Base-by-base conservation (phyloP, 2,113 vertebrate species). In the Onychorhynchus coronatus region DNA sequence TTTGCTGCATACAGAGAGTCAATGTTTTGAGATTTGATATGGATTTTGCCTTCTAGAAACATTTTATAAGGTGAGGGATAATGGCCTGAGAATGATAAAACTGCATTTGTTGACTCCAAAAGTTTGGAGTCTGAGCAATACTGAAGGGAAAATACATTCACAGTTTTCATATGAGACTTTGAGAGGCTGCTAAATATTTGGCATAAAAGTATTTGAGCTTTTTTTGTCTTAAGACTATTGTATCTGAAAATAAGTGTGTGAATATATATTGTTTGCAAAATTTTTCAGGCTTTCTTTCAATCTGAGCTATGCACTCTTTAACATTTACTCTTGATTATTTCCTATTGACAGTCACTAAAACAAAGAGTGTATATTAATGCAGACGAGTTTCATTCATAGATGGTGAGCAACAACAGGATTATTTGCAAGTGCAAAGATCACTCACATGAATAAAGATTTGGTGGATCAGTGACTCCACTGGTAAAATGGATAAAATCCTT, bases 391-490 rank as follows among this genome's bases (percentile, higher is more conserved):
- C 79, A 93, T 90, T 95, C 92, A 91, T 59, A 78, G 65, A 88
- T 17, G 14, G 44, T 49, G 31, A 93, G 83, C 56, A 85, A 89
- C 86, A 94, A 92, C 88, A 68, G 92, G 88, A 91, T 94, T 96
- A 94, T 85, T 87, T 89, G 92, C 92, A 95, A 95, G 92, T 89
- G 91, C 96, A 96, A 93, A 94, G 95, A 97, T 92, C 93, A 94
- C 80, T 96, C 91, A 81, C 91, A 96, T 94, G 95, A 96, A 96
- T 96, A 95, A 95, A 97, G 92, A 93, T 96, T 87, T 46, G 86
- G 92, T 93, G 70, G 76, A 94, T 96, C 83, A 89, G 76, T 61
- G 71, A 92, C 73, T 87, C 61, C 62, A 70, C 80, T 66, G 46
- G 62, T 68, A 96, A 96, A 96, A 78, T 31, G 20, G 91, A 39